Conservation (phyloP, 2,888 invertebrate species). For the Eristalinus aeneus region DNA sequence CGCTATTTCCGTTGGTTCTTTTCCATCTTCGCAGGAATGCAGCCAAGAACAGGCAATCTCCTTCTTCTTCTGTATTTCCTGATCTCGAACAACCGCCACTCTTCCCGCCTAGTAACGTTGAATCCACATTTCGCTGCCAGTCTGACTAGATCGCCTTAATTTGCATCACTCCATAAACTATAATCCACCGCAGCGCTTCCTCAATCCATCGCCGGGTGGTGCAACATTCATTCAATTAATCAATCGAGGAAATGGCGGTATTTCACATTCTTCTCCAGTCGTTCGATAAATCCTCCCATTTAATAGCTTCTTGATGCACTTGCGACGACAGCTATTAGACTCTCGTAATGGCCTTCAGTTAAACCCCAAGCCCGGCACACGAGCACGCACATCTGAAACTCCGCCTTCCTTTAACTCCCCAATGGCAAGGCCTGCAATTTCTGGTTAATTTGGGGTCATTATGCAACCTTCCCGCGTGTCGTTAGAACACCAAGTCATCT, state of each 20-base stretch:
- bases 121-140: neutral
- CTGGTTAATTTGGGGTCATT: neutral
- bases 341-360: constrained; percentile 25
- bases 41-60: too few species aligned
- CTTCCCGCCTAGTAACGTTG: neutral
- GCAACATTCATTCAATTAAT: neutral
- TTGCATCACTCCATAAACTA: neutral
- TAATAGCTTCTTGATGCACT: constrained; percentile 19
- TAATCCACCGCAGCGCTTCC: neutral
- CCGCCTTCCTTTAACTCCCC: neutral
- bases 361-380: constrained; percentile 4
- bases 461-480: constrained; percentile 1
- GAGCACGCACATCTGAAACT: neutral
- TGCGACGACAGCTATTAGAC: constrained; percentile 35
- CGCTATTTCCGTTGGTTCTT: too few species aligned
- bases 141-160: neutral
- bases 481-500: constrained; percentile 29
- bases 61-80: too few species aligned
- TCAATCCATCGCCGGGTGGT: neutral
- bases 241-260: constrained; percentile 17
- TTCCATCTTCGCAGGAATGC: too few species aligned
- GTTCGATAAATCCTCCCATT: neutral
- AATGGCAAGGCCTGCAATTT: neutral
- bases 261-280: neutral
- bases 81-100: too few species aligned